These are phyloP conservation scores for Platyscapa corneri DNA, from an alignment of 1,140 invertebrate species.

Conservation along the genomic window DNA sequence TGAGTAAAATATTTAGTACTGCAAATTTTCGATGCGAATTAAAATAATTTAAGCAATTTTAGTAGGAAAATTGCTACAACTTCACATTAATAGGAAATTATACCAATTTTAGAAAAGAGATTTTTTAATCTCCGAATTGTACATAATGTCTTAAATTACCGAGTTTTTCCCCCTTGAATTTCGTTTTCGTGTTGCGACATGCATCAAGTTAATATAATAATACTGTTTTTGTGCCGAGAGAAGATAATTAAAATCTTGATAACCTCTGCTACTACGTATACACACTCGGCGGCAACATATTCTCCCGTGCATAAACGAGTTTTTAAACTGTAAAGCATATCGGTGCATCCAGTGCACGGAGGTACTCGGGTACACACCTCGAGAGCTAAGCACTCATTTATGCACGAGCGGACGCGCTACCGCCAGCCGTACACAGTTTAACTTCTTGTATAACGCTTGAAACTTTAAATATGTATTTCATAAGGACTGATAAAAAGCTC, in stretches of 20 bases:
- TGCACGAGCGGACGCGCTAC: background rate
- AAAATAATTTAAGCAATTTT: background rate
- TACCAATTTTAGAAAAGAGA: background rate
- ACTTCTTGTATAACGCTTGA: background rate
- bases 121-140: background rate
- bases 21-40: background rate
- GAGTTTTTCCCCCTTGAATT: background rate
- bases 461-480: background rate
- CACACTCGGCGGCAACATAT: background rate
- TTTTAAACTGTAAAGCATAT: conserved; percentile 17
- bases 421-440: background rate
- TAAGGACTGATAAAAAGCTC: background rate
- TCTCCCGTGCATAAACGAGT: background rate
- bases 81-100: background rate
- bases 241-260: conserved; percentile 22
- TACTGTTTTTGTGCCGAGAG: background rate
- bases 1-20: background rate
- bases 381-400: background rate
- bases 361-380: too few species aligned
- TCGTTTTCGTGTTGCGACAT: background rate
- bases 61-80: background rate
- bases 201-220: conserved; percentile 6
- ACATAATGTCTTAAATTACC: background rate
- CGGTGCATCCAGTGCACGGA: background rate
- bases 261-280: background rate